A percentile compares a stretch with the other conserved stretches of the same genome.
Evolutionary conservation across 2,113 vertebrate species (phyloP).

Genomic region (Sardina pilchardus): DNA sequence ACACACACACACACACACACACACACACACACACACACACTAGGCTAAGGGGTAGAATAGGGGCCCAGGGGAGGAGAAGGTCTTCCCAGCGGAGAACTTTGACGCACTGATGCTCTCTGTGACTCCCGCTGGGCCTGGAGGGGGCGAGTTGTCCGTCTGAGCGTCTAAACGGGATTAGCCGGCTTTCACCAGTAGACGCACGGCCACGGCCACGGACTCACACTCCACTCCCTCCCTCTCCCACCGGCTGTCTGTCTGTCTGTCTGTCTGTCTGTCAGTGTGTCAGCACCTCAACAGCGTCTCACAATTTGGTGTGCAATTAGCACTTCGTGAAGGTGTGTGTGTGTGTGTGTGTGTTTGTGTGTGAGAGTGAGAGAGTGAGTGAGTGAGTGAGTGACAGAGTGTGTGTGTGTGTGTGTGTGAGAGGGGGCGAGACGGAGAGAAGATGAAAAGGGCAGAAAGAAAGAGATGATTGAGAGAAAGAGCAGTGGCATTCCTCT

Average conservation of each 20-base stretch:
- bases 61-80: no score
- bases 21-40: neutral
- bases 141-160: neutral
- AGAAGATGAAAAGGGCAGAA: conserved; percentile 30
- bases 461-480: conserved; percentile 33
- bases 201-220: no score
- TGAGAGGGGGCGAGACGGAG: conserved; percentile 2
- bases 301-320: no score
- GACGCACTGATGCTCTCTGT: neutral
- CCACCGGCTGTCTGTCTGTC: no score
- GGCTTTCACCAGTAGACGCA: neutral
- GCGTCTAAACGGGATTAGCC: neutral
- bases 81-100: neutral
- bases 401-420: conserved; percentile 23
- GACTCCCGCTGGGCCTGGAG: neutral
- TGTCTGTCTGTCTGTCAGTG: no score
- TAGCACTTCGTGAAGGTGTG: neutral
- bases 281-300: no score
- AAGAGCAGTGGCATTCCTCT: no score
- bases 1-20: neutral
- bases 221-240: neutral
- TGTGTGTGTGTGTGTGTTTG: conserved; percentile 27
- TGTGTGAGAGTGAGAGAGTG: no score
- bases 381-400: neutral
- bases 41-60: no score